Evolutionary conservation across 2,113 vertebrate genomes (phyloP).

Genomic region (Lichenostomus cassidix): DNA sequence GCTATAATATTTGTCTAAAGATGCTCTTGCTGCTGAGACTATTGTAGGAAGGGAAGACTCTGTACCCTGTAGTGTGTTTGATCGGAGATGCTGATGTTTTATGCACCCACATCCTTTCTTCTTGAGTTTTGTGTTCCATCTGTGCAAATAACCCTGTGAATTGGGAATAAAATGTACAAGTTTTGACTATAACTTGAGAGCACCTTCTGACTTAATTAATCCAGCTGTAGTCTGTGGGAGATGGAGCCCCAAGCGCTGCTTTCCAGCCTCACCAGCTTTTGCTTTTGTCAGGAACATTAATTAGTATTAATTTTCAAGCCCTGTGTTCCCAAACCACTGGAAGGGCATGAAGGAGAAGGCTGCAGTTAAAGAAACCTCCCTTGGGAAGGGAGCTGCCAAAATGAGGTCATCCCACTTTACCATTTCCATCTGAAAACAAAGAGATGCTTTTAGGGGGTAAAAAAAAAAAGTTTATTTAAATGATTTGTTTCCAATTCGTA

Average conservation of each 20-base stretch:
- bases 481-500: constrained; percentile 57
- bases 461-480: constrained; percentile 18
- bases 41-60: constrained; percentile 58
- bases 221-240: background rate
- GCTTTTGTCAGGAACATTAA: background rate
- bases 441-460: background rate
- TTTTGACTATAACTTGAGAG: constrained; percentile 66
- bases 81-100: constrained; percentile 64
- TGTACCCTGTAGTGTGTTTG: constrained; percentile 68
- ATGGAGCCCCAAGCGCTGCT: background rate
- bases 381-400: background rate
- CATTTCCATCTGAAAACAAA: background rate
- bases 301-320: background rate
- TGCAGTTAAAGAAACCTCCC: background rate
- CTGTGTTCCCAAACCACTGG: background rate
- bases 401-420: background rate
- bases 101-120: constrained; percentile 59
- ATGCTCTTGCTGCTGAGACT: constrained; percentile 59
- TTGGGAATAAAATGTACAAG: constrained; percentile 68
- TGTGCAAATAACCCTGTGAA: constrained; percentile 68
- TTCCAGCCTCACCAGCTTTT: background rate
- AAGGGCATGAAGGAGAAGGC: background rate
- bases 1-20: constrained; percentile 66
- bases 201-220: constrained; percentile 60
- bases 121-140: constrained; percentile 69